Percentiles rank a stretch among this genome's conserved stretches.
These are phyloP conservation scores for Drosophila subsilvestris DNA, from an alignment of 2,888 invertebrate species.

Conservation along the genomic window DNA sequence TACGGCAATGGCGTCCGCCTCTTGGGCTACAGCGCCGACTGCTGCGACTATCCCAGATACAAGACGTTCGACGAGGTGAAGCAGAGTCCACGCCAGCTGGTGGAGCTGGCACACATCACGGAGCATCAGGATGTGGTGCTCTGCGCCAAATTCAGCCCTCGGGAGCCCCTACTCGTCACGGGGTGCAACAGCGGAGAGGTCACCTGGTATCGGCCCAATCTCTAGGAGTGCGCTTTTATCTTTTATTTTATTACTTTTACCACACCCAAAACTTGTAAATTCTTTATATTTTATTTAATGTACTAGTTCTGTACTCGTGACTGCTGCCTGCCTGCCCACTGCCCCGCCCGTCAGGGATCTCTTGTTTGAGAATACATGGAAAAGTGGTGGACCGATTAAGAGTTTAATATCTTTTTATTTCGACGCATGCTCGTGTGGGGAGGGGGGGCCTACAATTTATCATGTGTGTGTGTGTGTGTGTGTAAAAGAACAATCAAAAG, in stretches of 20 bases:
- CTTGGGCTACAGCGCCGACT: conserved; percentile 90
- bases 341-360: background rate
- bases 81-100: conserved; percentile 82
- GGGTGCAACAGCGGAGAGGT: conserved; percentile 95
- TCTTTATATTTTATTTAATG: conserved; percentile 22
- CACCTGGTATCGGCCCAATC: conserved; percentile 93
- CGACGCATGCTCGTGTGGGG: conserved; percentile 29
- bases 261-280: conserved; percentile 12
- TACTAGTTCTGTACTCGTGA: conserved; percentile 17
- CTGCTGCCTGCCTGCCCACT: background rate
- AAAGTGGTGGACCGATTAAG: conserved; percentile 52
- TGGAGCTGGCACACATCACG: conserved; percentile 88
- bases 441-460: conserved; percentile 11
- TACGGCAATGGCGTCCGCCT: conserved; percentile 94
- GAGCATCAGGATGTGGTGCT: conserved; percentile 94
- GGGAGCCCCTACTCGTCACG: conserved; percentile 93
- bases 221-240: conserved; percentile 56
- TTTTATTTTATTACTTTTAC: conserved; percentile 15
- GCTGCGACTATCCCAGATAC: conserved; percentile 88
- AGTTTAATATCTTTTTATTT: conserved; percentile 48
- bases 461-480: conserved; percentile 5
- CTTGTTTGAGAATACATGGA: conserved; percentile 34
- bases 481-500: background rate
- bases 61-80: conserved; percentile 85
- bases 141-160: conserved; percentile 95